phyloP scores from a whole-genome alignment of 1,140 invertebrate genomes.

The Drosophila navojoa region DNA sequence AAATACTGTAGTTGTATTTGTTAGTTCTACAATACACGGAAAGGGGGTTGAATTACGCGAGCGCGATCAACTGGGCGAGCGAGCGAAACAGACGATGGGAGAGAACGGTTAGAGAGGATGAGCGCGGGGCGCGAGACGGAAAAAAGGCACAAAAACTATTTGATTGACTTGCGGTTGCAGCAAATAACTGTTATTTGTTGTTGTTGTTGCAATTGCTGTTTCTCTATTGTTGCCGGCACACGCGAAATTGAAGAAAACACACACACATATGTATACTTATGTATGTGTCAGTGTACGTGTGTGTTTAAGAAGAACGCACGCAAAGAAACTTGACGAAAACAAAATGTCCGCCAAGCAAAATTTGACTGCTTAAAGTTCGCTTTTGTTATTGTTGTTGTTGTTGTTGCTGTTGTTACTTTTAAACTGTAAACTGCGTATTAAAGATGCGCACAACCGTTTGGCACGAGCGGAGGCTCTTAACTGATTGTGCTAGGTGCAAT shows the following conservation, averaged over 20 bases:
- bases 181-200: conserved; percentile 33
- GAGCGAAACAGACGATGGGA: not conserved
- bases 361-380: conserved; percentile 19
- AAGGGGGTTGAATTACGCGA: conserved; percentile 37
- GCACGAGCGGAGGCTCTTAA: conserved; percentile 79
- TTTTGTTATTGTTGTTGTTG: conserved; percentile 3
- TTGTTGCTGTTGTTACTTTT: not conserved
- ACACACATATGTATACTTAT: not conserved
- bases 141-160: conserved; percentile 20
- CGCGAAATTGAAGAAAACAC: conserved; percentile 24
- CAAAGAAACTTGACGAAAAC: conserved; percentile 3
- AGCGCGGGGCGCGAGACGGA: conserved; percentile 1
- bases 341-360: conserved; percentile 7
- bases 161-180: conserved; percentile 67
- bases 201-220: conserved; percentile 25
- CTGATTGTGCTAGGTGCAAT: conserved; percentile 73
- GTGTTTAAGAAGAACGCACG: not conserved
- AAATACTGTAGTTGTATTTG: conserved; percentile 37
- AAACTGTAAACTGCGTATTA: conserved; percentile 29
- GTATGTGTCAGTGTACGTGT: not conserved
- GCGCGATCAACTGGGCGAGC: conserved; percentile 12
- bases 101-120: not conserved
- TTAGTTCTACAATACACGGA: conserved; percentile 37
- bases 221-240: conserved; percentile 20
- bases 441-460: conserved; percentile 75